phyloP scores from a whole-genome alignment of 2,113 vertebrate species.

The Pedionomus torquatus region DNA sequence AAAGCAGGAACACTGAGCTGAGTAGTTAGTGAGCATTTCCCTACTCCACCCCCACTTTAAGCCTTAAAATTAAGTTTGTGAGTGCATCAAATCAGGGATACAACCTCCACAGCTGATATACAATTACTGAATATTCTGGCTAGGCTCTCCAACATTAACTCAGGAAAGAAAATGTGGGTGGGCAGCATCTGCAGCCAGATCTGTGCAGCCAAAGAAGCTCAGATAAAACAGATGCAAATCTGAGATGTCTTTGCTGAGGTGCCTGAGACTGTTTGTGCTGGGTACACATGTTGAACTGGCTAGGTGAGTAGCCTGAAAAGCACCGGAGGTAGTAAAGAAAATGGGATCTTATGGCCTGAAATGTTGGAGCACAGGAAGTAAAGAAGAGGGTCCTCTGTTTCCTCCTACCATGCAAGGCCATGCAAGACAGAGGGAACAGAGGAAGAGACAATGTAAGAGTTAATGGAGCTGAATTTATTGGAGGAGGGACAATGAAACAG shows the following conservation, averaged over 20 bases:
- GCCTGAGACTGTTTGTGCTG: background rate
- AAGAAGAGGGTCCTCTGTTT: background rate
- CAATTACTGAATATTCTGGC: background rate
- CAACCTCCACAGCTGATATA: background rate
- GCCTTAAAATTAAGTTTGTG: background rate
- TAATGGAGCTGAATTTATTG: background rate
- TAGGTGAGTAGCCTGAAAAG: background rate
- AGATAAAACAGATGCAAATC: background rate
- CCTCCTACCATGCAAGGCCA: background rate
- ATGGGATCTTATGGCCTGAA: background rate
- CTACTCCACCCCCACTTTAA: background rate
- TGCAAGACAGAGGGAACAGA: fast-evolving
- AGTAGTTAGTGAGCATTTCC: background rate
- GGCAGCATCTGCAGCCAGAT: background rate
- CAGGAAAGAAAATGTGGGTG: fast-evolving
- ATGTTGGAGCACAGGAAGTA: background rate
- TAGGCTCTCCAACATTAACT: background rate
- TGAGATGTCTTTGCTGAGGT: background rate
- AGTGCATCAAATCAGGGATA: background rate
- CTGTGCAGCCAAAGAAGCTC: background rate
- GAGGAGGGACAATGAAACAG: background rate
- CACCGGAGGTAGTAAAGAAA: background rate
- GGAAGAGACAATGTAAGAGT: background rate
- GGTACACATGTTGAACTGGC: background rate
- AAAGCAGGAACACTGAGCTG: background rate